These are phyloP conservation scores for Zygothrica quintamaculata DNA, from an alignment of 2,888 invertebrate species.

Conservation along the genomic window DNA sequence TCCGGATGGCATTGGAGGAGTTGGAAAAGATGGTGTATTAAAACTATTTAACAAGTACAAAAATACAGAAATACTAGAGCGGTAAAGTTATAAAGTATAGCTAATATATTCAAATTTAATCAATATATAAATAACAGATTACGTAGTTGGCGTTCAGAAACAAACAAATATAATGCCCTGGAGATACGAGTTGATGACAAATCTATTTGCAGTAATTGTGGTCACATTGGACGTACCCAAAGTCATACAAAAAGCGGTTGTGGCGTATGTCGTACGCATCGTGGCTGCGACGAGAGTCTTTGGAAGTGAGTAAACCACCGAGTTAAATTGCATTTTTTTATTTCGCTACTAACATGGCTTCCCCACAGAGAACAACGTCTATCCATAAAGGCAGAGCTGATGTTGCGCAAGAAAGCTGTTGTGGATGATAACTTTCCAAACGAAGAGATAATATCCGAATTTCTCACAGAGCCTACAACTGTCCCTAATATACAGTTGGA, in stretches of 20 bases:
- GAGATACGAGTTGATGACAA: slow-evolving; percentile 86
- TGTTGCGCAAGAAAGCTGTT: slow-evolving; percentile 89
- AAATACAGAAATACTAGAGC: slow-evolving; percentile 88
- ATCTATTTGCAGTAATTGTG: slow-evolving; percentile 89
- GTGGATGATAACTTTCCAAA: slow-evolving; percentile 88
- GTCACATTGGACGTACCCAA: slow-evolving; percentile 88
- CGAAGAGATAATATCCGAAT: slow-evolving; percentile 90
- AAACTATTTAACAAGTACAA: slow-evolving; percentile 88
- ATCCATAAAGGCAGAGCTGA: slow-evolving; percentile 88
- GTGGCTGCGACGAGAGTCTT: slow-evolving; percentile 87
- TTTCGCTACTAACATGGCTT: too few species aligned
- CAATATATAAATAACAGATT: too few species aligned
- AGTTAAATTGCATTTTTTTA: background rate
- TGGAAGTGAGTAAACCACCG: slow-evolving; percentile 86
- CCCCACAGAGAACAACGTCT: slow-evolving; percentile 86
- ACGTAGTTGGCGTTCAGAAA: slow-evolving; percentile 87
- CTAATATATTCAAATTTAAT: too few species aligned
- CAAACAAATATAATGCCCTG: slow-evolving; percentile 86
- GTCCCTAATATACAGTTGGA: slow-evolving; percentile 86
- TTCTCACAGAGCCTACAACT: slow-evolving; percentile 86
- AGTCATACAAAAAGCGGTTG: slow-evolving; percentile 89
- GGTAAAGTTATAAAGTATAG: slow-evolving; percentile 84
- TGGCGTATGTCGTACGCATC: slow-evolving; percentile 86
- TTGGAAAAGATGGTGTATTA: slow-evolving; percentile 91
- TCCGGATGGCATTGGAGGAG: slow-evolving; percentile 89